Evolutionary conservation across 1,140 invertebrate genomes (phyloP).

Genomic region (Coelopa frigida): DNA sequence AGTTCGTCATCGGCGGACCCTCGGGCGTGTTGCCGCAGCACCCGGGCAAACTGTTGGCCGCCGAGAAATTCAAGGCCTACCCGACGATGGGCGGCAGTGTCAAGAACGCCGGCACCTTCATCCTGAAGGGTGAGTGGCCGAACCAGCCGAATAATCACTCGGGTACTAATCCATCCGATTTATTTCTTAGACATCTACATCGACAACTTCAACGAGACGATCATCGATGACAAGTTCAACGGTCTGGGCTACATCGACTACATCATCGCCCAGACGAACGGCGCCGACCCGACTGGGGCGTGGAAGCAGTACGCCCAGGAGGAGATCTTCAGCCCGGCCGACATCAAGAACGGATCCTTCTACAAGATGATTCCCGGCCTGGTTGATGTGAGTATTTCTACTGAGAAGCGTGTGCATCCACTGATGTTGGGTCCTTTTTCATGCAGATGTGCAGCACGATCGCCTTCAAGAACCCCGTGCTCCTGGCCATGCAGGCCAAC

Average conservation of each 20-base stretch:
- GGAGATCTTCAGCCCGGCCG: conserved; percentile 26
- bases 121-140: conserved; percentile 26
- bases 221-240: conserved; percentile 25
- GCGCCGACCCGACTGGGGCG: conserved; percentile 31
- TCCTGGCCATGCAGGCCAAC: conserved; percentile 37
- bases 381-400: conserved; percentile 30
- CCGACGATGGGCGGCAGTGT: conserved; percentile 38
- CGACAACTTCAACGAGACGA: conserved; percentile 36
- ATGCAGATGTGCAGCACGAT: conserved; percentile 35
- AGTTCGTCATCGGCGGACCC: conserved; percentile 40
- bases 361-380: conserved; percentile 29
- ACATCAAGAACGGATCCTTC: conserved; percentile 35
- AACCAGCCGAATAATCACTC: too few species aligned
- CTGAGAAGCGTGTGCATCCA: neutral
- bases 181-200: conserved; percentile 33
- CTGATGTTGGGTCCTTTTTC: neutral
- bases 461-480: conserved; percentile 37
- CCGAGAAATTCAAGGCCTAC: conserved; percentile 34
- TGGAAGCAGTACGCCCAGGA: conserved; percentile 35
- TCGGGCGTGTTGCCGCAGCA: conserved; percentile 38
- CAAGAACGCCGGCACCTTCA: conserved; percentile 38
- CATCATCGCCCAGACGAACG: conserved; percentile 37
- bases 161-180: too few species aligned
- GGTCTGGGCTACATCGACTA: conserved; percentile 31
- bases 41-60: conserved; percentile 30